phyloP scores from a whole-genome alignment of 2,797 vertebrate genomes.

The Lepilemur septentrionalis region DNA sequence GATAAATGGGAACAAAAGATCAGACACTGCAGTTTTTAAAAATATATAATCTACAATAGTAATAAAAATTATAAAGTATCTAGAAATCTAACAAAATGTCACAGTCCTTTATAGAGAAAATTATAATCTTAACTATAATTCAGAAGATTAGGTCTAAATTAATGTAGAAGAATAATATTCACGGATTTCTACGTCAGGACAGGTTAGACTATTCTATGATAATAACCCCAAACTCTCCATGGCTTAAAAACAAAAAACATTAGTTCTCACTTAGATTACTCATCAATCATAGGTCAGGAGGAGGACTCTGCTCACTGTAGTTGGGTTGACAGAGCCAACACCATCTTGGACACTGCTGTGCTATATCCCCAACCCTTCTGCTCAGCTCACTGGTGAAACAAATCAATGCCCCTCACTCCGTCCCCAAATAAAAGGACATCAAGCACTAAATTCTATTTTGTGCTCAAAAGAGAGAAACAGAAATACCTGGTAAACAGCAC shows the following conservation, averaged over 20 bases:
- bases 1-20: not conserved
- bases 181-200: not conserved
- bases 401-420: not conserved
- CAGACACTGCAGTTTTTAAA: not conserved
- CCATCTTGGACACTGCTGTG: not conserved
- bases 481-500: not conserved
- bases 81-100: not conserved
- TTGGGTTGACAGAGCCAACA: not conserved
- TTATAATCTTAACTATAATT: not conserved
- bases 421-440: not conserved
- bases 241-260: not conserved
- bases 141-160: not conserved
- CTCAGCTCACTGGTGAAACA: not conserved
- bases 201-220: not conserved
- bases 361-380: not conserved
- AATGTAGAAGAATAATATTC: not conserved
- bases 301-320: not conserved
- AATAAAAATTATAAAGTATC: not conserved
- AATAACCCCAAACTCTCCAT: not conserved
- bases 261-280: not conserved
- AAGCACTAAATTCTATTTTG: not conserved
- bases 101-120: conserved; percentile 2
- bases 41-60: not conserved
- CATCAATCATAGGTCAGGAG: not conserved
- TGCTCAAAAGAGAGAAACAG: not conserved